Evolutionary conservation across 2,888 invertebrate genomes (phyloP), one percentile per base, ranked within the genome.

Genomic region (Octonoba sinensis): DNA sequence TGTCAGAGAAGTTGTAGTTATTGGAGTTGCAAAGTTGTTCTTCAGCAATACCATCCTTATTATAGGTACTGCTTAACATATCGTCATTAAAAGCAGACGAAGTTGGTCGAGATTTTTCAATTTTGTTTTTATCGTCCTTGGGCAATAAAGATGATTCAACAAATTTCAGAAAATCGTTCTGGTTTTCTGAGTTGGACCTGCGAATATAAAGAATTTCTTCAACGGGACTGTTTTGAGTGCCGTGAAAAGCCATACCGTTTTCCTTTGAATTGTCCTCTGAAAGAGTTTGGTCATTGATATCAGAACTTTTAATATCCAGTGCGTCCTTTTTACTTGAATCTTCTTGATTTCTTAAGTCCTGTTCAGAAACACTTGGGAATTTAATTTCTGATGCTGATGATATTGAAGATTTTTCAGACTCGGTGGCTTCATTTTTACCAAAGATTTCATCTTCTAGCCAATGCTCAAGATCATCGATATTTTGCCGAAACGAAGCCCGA

Each of bases 381-480:
- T 36, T 11, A 36, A 1, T 36, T 36, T 6, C 36, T 36, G 36
- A 11, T 8, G 6, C 8, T 36, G 36, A 6, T 36, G 36, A 27
- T 27, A 27, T 8, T 11, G 8, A 36, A 36, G 36, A 6, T 11
- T 36, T 11, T 8, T 8, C 36, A 2, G 36, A 36, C 36, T 36
- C 6, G 2, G 27, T 27, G 3, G 2, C 6, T 27, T 27, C 36
- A 36, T 4, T 36, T 36, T 36, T 8, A 36, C 36, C 36, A 36
- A 36, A 36, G 11, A 62, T 27, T 47, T 72, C 51, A 18, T 51
- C 72, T 36, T 54, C 12, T 12, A 72, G 20, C 62, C 51, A 62
- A 22, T 62, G 20, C 24, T 72, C 49, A 6, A 72, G 62, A 62
- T 72, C 72, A 1, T 22, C 72, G 49, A 72, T 49, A 20, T 72